Evolutionary conservation across 2,888 invertebrate genomes (phyloP), one percentile per base, ranked within the genome.

Genomic region (Drosophila sordidapex): DNA sequence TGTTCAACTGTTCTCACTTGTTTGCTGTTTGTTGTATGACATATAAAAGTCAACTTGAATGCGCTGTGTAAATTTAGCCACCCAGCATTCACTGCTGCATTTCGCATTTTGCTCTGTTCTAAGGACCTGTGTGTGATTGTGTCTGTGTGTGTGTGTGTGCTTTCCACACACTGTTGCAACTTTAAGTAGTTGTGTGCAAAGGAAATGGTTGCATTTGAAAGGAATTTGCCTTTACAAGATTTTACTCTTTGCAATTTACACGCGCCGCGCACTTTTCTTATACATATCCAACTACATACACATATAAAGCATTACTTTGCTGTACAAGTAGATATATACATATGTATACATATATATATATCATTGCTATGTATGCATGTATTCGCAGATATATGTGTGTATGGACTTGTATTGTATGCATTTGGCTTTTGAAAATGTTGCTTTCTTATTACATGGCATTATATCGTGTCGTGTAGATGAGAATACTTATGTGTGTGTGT

Each of bases 201-300:
- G 75, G 83, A 85, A 78, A 87, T 79, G 90, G 87, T 88, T 88
- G 82, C 88, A 85, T 85, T 89, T 89, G 86, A 87, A 90, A 90
- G 85, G 90, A 87, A 90, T 90, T 90, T 90, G 89, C 82, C 89
- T 86, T 90, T 88, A 86, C 85, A 86, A 90, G 86, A 90, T 88
- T 86, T 89, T 89, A 88, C 90, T 86, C 89, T 86, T 90, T 90
- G 84, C 86, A 90, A 89, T 89, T 90, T 90, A 90, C 85, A 90
- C 86, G 89, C 90, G 89, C 74, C 86, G 77, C 83, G 79, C 61
- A 75, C 83, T 76, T 74, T 72, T 76, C 62, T 62, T 52, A 69
- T 36, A 46, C 36, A 59, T 43, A 59, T 40, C 10, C 6, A 11
- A 29, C 15, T 38, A 25, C 25, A 10, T n/a, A 18, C 4, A n/a